Percentiles rank a stretch among this genome's conserved stretches.
These are phyloP conservation scores for Dusona sp. DNA, from an alignment of 2,888 invertebrate genomes.

Conservation along the genomic window DNA sequence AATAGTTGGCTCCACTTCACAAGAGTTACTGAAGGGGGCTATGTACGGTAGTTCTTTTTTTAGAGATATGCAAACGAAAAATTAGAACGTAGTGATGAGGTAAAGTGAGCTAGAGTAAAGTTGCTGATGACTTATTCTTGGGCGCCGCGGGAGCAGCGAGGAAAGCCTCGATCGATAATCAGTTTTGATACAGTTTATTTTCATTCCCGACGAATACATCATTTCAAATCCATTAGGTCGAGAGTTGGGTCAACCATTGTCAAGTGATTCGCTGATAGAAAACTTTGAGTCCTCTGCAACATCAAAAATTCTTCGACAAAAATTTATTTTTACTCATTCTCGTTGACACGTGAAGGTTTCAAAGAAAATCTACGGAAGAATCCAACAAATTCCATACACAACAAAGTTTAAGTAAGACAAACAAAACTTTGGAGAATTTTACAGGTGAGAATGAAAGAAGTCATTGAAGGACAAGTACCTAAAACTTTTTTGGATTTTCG, in stretches of 20 bases:
- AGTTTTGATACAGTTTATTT: background rate
- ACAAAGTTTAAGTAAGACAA: background rate
- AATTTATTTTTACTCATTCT: background rate
- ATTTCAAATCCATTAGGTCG: background rate
- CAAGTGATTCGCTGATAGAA: background rate
- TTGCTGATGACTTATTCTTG: conserved; percentile 17
- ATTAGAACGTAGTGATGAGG: conserved; percentile 77
- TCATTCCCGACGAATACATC: background rate
- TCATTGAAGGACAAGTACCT: background rate
- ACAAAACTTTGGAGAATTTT: too few relatives aligned
- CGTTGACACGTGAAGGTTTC: background rate
- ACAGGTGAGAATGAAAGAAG: too few relatives aligned
- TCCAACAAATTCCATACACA: background rate
- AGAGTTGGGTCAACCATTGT: background rate
- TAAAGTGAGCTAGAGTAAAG: conserved; percentile 17
- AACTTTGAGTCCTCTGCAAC: background rate
- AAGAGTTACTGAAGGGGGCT: conserved; percentile 78
- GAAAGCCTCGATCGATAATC: conserved; percentile 7
- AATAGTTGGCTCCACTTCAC: conserved; percentile 81
- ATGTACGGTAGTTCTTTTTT: conserved; percentile 76
- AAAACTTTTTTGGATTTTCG: conserved; percentile 14
- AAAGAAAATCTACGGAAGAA: background rate
- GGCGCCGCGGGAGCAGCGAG: background rate
- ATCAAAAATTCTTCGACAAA: background rate
- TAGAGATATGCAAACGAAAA: conserved; percentile 81